Conservation (phyloP, 2,888 invertebrate genomes). For the Perizoma affinitatum region DNA sequence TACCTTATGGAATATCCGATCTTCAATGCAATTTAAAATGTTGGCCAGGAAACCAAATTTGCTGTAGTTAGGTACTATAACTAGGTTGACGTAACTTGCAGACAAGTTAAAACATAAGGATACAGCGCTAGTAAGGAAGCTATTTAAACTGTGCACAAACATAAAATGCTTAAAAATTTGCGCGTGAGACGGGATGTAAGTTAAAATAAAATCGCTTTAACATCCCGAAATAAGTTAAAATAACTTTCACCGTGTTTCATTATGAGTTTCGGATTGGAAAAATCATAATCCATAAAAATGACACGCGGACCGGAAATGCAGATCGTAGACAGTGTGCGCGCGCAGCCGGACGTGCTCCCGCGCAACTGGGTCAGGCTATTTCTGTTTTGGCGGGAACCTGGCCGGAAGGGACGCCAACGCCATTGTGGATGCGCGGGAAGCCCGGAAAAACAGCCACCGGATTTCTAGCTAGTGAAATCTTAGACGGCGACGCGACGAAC, state of each 20-base stretch:
- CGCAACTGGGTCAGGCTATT: constrained; percentile 82
- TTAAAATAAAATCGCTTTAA: constrained; percentile 37
- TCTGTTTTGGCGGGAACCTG: constrained; percentile 84
- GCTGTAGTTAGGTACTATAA: neutral
- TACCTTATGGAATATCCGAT: no score
- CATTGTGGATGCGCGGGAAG: constrained; percentile 81
- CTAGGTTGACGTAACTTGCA: constrained; percentile 20
- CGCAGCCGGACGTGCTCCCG: constrained; percentile 72
- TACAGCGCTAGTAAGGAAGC: constrained; percentile 35
- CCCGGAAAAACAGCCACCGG: constrained; percentile 80
- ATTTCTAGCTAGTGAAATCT: constrained; percentile 80
- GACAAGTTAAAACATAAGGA: constrained; percentile 27
- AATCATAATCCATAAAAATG: constrained; percentile 79
- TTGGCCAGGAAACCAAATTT: constrained; percentile 30
- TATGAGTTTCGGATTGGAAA: constrained; percentile 54
- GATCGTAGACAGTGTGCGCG: constrained; percentile 64
- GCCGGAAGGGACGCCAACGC: constrained; percentile 82
- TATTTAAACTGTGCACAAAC: constrained; percentile 26
- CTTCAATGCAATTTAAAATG: neutral
- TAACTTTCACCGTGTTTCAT: constrained; percentile 49
- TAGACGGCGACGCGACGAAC: constrained; percentile 59
- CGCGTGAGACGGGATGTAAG: constrained; percentile 38
- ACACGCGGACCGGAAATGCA: constrained; percentile 82
- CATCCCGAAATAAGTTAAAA: constrained; percentile 40
- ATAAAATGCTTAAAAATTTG: constrained; percentile 25